Percentiles rank a stretch among this genome's conserved stretches.
Evolutionary conservation across 2,797 vertebrate species (phyloP).

Genomic region (Natrix natrix): DNA sequence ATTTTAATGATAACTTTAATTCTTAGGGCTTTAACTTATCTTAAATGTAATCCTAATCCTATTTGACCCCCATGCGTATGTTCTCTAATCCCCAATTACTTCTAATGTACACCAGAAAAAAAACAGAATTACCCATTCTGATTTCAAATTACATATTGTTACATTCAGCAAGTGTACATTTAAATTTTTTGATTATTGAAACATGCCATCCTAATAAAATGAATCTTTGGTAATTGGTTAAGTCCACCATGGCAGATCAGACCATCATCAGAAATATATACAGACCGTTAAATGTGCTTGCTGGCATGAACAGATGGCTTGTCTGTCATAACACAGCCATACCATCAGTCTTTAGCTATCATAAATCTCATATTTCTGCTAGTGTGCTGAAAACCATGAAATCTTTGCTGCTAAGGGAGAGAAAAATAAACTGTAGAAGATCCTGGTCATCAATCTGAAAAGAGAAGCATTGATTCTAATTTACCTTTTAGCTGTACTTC

Average conservation of each 20-base stretch:
- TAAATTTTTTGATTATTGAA: not conserved
- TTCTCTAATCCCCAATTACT: not conserved
- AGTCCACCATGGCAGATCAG: not conserved
- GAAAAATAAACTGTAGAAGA: not conserved
- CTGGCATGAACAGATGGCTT: not conserved
- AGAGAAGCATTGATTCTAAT: not conserved
- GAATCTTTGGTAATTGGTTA: not conserved
- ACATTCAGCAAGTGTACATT: not conserved
- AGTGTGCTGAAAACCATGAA: not conserved
- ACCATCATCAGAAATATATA: not conserved
- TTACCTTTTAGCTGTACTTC: no score
- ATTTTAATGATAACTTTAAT: conserved; percentile 6
- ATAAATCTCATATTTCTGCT: not conserved
- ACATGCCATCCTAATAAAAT: not conserved
- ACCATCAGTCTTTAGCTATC: not conserved
- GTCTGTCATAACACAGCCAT: not conserved
- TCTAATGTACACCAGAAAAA: not conserved
- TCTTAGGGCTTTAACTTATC: not conserved
- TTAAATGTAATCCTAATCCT: not conserved
- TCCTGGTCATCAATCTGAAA: not conserved
- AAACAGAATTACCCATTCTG: not conserved
- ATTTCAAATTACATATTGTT: not conserved
- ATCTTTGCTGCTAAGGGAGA: not conserved
- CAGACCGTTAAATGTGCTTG: not conserved
- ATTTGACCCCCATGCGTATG: not conserved